A percentile compares a stretch with the other conserved stretches of the same genome.
Evolutionary conservation across 2,797 vertebrate species (phyloP).

Genomic region (Eulemur mongoz): DNA sequence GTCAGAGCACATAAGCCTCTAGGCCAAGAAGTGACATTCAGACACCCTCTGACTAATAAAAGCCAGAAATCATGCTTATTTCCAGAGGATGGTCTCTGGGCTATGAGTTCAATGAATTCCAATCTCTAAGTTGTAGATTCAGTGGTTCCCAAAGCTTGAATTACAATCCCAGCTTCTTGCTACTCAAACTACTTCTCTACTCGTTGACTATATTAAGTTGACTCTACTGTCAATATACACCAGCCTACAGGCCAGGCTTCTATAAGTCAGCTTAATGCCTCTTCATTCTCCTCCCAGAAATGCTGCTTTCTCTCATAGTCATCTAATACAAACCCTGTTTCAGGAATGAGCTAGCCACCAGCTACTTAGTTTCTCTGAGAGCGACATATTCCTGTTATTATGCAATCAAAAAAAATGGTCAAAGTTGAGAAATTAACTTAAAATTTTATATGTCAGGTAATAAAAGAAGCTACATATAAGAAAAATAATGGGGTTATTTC

Average conservation of each 20-base stretch:
- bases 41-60: not conserved
- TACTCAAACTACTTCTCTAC: not conserved
- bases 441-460: not conserved
- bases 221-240: not conserved
- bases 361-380: not conserved
- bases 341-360: not conserved
- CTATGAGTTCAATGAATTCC: not conserved
- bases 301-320: not conserved
- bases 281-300: not conserved
- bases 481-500: not conserved
- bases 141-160: not conserved
- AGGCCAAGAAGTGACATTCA: not conserved
- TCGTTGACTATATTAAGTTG: too few species aligned
- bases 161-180: not conserved
- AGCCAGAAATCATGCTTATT: not conserved
- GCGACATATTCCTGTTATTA: not conserved
- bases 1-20: not conserved
- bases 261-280: not conserved
- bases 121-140: not conserved
- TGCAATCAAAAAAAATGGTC: not conserved
- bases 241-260: not conserved
- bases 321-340: not conserved
- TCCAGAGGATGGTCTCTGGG: not conserved
- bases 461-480: not conserved
- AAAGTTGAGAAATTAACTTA: not conserved